phyloP scores from a whole-genome alignment of 1,140 invertebrate species.

The Stratiolaelaps scimitus region DNA sequence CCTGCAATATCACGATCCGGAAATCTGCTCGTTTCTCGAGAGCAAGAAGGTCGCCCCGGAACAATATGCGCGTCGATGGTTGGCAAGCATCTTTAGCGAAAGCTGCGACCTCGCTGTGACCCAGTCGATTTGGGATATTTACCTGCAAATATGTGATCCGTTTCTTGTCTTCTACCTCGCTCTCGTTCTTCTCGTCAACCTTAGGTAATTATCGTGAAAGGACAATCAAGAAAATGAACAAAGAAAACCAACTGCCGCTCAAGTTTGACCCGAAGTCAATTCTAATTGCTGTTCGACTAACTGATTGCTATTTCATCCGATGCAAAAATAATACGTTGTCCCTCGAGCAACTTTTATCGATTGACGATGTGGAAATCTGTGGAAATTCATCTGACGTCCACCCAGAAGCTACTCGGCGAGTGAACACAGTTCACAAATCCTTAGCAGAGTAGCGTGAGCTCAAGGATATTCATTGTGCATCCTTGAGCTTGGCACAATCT shows the following conservation, averaged over 20 bases:
- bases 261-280: neutral
- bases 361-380: no score
- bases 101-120: slow-evolving; percentile 72
- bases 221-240: neutral
- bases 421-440: no score
- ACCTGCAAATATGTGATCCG: slow-evolving; percentile 88
- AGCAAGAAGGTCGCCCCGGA: slow-evolving; percentile 87
- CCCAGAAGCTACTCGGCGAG: no score
- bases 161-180: slow-evolving; percentile 92
- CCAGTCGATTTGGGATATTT: slow-evolving; percentile 89
- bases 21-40: slow-evolving; percentile 88
- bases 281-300: no score
- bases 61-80: slow-evolving; percentile 75
- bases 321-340: no score
- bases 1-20: slow-evolving; percentile 91
- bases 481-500: no score
- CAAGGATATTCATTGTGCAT: no score
- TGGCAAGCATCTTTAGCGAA: slow-evolving; percentile 67
- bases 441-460: no score
- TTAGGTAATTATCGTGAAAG: slow-evolving; percentile 49
- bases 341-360: no score
- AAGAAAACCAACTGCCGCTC: no score
- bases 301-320: no score
- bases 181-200: slow-evolving; percentile 89
- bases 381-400: no score